These are phyloP conservation scores for Myoxocephalus aenaeus DNA, from an alignment of 2,797 vertebrate genomes.

Conservation along the genomic window DNA sequence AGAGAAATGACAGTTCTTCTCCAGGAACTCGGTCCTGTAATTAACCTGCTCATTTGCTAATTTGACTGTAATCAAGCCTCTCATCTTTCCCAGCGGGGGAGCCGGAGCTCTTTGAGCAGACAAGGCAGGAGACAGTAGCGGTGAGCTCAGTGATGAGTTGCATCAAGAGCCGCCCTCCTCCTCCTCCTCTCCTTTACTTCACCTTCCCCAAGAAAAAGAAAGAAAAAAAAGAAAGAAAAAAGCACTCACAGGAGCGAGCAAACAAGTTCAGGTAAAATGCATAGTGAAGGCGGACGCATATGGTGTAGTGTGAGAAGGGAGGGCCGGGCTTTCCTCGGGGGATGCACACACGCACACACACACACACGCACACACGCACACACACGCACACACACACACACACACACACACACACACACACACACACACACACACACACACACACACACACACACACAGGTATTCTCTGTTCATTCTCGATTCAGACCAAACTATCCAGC, in stretches of 20 bases:
- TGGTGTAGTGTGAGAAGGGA: constrained; percentile 46
- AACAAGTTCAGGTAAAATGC: constrained; percentile 49
- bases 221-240: background rate
- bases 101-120: constrained; percentile 69
- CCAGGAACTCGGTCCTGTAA: constrained; percentile 78
- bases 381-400: constrained; percentile 16
- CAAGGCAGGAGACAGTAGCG: constrained; percentile 70
- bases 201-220: constrained; percentile 47
- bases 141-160: constrained; percentile 70
- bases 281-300: constrained; percentile 51
- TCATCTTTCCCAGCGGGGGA: constrained; percentile 80
- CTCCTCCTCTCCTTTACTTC: constrained; percentile 69
- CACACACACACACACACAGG: constrained; percentile 28
- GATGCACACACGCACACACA: constrained; percentile 25
- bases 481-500: constrained; percentile 61
- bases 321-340: constrained; percentile 60
- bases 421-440: constrained; percentile 18
- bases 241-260: constrained; percentile 45
- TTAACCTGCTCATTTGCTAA: constrained; percentile 85
- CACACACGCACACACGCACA: background rate
- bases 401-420: background rate
- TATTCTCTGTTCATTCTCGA: constrained; percentile 49
- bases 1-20: constrained; percentile 76
- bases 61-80: constrained; percentile 84
- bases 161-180: constrained; percentile 50